These are phyloP conservation scores for Drosophila truncata DNA, from an alignment of 1,140 invertebrate species.

Conservation along the genomic window DNA sequence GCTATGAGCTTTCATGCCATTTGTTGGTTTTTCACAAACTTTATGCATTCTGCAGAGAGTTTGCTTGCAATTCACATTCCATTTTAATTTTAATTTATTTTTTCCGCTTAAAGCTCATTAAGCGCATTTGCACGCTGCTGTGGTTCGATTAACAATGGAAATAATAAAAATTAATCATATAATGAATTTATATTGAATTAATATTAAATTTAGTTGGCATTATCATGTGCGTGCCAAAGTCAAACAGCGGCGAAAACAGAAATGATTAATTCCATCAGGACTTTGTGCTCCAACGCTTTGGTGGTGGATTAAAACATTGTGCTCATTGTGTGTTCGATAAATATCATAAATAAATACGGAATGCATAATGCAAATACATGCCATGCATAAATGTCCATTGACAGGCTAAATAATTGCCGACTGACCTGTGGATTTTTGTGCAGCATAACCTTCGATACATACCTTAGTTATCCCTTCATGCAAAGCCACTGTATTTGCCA, in stretches of 20 bases:
- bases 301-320: slow-evolving; percentile 69
- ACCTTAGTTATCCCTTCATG: slow-evolving; percentile 2
- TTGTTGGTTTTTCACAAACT: slow-evolving; percentile 52
- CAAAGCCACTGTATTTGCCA: background rate
- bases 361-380: slow-evolving; percentile 28
- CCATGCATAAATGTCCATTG: slow-evolving; percentile 4
- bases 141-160: slow-evolving; percentile 60
- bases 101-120: slow-evolving; percentile 69
- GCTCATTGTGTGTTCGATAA: slow-evolving; percentile 37
- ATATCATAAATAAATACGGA: slow-evolving; percentile 62
- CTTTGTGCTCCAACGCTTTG: slow-evolving; percentile 58
- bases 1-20: slow-evolving; percentile 16
- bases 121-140: slow-evolving; percentile 53
- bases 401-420: slow-evolving; percentile 37
- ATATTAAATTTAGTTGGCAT: slow-evolving; percentile 66
- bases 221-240: slow-evolving; percentile 46
- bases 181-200: slow-evolving; percentile 75
- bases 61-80: slow-evolving; percentile 9
- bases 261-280: slow-evolving; percentile 73
- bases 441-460: background rate
- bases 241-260: slow-evolving; percentile 53
- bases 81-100: slow-evolving; percentile 27
- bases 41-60: slow-evolving; percentile 31
- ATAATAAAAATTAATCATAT: slow-evolving; percentile 69
- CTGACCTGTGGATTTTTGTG: slow-evolving; percentile 12